Base-by-base conservation (phyloP, 2,797 vertebrate genomes). In the Anomalospiza imberbis region DNA sequence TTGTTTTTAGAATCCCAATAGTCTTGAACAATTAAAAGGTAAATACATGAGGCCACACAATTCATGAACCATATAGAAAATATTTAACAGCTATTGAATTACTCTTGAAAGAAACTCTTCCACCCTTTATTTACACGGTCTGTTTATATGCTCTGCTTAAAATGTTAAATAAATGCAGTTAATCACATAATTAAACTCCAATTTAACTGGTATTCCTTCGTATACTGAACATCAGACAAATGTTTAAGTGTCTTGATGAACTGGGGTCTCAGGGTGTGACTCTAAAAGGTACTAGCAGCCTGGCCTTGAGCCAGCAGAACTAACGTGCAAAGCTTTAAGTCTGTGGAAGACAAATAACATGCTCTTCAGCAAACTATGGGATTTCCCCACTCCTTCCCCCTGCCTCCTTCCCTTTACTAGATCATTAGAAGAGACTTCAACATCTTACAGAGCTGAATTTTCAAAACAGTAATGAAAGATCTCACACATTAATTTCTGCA, bases 51-150 rank as follows among this genome's bases (percentile, higher is more conserved):
- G 87, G 85, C 65, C 81, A 94, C 75, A 57, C 55, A 95, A 89
- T 72, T 92, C 93, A 89, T 88, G 76, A 94, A 75, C 74, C 89
- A 84, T 91, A 86, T 42, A 89, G 92, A 91, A 95, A 89, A 91
- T 93, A 94, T 93, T 93, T 85, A 95, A 96, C 91, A 88, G 58
- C 77, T 93, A 95, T 88, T 93, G 82, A 96, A 85, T 92, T 92
- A 89, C 93, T 85, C 77, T 93, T 93, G 87, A 96, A 91, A 96
- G 86, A 57, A 96, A 87, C 57, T 77, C 72, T 55, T 62, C 85
- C 26, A 3, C 53, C 50, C 79, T 95, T 94, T 94, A 87, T 96
- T 97, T 94, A 87, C 78, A 79, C 40, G 78, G 68, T 36, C 44
- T 94, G 50, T 93, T 95, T 84, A 91, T 85, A 84, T 84, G 48